Percentiles rank a stretch among this genome's conserved stretches.
Evolutionary conservation across 2,113 vertebrate species (phyloP).

Genomic region (Microcebus ravelobensis): DNA sequence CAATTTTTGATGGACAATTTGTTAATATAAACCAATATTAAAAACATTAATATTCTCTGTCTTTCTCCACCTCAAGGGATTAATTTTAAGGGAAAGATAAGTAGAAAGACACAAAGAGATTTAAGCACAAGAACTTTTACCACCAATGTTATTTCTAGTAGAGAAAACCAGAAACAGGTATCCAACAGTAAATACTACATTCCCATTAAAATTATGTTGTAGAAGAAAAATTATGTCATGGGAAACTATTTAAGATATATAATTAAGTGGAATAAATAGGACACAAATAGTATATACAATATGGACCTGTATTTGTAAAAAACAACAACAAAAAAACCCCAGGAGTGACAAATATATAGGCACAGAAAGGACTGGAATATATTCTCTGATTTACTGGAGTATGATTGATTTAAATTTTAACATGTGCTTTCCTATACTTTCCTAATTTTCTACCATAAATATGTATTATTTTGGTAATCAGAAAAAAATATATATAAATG

Average conservation of each 20-base stretch:
- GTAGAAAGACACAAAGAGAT: neutral
- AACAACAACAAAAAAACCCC: neutral
- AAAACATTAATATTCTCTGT: neutral
- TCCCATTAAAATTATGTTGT: neutral
- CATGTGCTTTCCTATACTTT: neutral
- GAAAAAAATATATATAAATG: neutral
- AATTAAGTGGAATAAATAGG: neutral
- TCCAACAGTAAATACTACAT: neutral
- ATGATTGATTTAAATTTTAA: neutral
- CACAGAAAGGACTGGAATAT: neutral
- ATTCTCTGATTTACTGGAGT: neutral
- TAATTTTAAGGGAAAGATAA: constrained; percentile 3
- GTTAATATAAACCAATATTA: constrained; percentile 14
- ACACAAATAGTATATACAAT: neutral
- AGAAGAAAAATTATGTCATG: neutral
- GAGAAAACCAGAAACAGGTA: constrained; percentile 16
- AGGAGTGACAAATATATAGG: neutral
- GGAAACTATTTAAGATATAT: neutral
- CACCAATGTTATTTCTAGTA: neutral
- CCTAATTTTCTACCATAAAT: neutral
- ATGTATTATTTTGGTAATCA: neutral
- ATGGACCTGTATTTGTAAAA: neutral
- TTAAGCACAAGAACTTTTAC: neutral
- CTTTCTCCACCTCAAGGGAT: neutral
- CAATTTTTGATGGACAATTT: constrained; percentile 24